Percentiles rank a stretch among this genome's conserved stretches.
Conservation (phyloP, 2,888 invertebrate genomes). For the Hypercompe scribonia region DNA sequence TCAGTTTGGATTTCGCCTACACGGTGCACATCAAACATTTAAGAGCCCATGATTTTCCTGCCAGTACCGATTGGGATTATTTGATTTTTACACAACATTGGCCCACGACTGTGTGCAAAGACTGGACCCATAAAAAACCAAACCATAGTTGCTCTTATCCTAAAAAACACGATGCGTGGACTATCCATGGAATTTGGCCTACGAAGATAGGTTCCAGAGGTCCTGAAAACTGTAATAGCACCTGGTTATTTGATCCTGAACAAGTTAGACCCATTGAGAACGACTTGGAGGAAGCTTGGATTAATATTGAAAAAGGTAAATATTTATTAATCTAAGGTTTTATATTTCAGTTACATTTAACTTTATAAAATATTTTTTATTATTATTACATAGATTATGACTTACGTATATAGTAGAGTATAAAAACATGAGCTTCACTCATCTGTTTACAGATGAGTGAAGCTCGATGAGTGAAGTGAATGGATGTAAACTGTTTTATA, state of each 20-base stretch:
- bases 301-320: slow-evolving; percentile 89
- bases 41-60: slow-evolving; percentile 3
- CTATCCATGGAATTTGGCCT: slow-evolving; percentile 95
- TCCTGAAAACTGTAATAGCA: slow-evolving; percentile 90
- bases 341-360: background rate
- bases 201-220: slow-evolving; percentile 89
- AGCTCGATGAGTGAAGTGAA: too few species aligned
- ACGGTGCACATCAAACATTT: slow-evolving; percentile 17
- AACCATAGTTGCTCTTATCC: slow-evolving; percentile 89
- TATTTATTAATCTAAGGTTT: background rate
- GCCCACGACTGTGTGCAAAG: slow-evolving; percentile 84
- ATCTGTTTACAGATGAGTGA: too few species aligned
- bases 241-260: slow-evolving; percentile 88
- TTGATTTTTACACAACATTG: slow-evolving; percentile 87
- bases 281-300: slow-evolving; percentile 89
- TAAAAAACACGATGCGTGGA: slow-evolving; percentile 88
- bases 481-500: too few species aligned
- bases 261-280: slow-evolving; percentile 87
- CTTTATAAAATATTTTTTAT: background rate
- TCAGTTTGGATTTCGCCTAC: slow-evolving; percentile 47
- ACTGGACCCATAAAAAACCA: slow-evolving; percentile 88
- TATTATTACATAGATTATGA: too few species aligned
- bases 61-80: slow-evolving; percentile 88
- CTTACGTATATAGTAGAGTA: too few species aligned
- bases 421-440: too few species aligned